phyloP scores from a whole-genome alignment of 2,113 vertebrate genomes.

The Pipa parva region DNA sequence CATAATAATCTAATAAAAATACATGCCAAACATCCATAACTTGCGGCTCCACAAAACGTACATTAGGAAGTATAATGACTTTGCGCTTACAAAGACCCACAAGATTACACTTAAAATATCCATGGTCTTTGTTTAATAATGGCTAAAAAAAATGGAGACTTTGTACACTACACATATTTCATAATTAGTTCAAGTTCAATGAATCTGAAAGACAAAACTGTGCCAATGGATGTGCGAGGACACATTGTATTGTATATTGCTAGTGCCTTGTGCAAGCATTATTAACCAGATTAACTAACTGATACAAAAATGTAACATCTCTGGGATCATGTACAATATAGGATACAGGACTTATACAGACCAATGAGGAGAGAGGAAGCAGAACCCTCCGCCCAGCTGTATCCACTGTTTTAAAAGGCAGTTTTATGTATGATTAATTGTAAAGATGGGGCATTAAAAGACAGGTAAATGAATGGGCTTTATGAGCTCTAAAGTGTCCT shows the following conservation, averaged over 20 bases:
- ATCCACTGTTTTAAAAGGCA: too few species aligned
- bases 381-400: too few species aligned
- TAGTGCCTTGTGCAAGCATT: not conserved
- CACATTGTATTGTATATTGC: not conserved
- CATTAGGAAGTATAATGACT: too few species aligned
- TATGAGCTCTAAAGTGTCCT: too few species aligned
- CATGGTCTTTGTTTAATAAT: not conserved
- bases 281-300: slow-evolving; percentile 5
- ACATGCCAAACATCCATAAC: too few species aligned
- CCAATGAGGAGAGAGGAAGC: too few species aligned
- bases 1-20: not conserved
- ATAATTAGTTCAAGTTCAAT: slow-evolving; percentile 22
- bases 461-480: too few species aligned
- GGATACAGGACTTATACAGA: not conserved
- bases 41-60: too few species aligned
- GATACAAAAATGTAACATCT: not conserved
- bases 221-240: not conserved
- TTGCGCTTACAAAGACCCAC: not conserved
- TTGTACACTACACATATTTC: slow-evolving; percentile 13
- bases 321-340: not conserved
- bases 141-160: not conserved
- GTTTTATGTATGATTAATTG: too few species aligned
- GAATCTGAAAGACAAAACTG: not conserved
- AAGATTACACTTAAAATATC: not conserved
- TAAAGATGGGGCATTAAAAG: too few species aligned